Base-by-base conservation (phyloP, 1,140 invertebrate species). In the Cecropterus lyciades region DNA sequence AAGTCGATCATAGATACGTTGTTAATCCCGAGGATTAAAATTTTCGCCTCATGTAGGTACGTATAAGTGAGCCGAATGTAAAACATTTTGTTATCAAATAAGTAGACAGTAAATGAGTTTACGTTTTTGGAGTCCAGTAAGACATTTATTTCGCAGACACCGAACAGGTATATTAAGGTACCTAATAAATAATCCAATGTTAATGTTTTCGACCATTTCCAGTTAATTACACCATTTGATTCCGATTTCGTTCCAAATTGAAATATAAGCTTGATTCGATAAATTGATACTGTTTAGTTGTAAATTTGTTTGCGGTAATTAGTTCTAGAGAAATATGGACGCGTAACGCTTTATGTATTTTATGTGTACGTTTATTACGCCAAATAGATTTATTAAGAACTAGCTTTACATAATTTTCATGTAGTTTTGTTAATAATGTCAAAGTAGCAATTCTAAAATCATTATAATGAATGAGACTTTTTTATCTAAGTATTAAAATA, bases 291-390 rank as follows among this genome's bases (percentile, higher is more conserved):
- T 55, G 16, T 55, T 55, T 40, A 55, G 53, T 57, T 24, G 20
- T 45, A 43, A 57, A 45, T 57, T 57, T 57, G 55, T 45, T 57
- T 45, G 55, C 7, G 27, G 55, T 43, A 42, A 57, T 57, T 59
- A 59, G 55, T 45, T 24, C 42, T 46, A 30, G 55, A 59, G 55
- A 46, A 59, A 27, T 46, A 24, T 24, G 20, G 5, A 24, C 5
- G 20, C n/a, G n/a, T n/a, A 24, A 24, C 20, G 20, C 1, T 24
- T 24, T 24, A 24, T 24, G 1, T 24, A 24, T 24, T 24, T 24
- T 24, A 24, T 24, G 20, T 24, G 20, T 24, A 24, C 1, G n/a
- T n/a, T 24, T 3, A 27, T 33, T 30, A 59, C 40, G 17, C 3
- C 30, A 1, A 24, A 24, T 24, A 8, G 43, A 46, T 33, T n/a